phyloP scores from a whole-genome alignment of 1,140 invertebrate genomes.

The Cataglyphis hispanica region DNA sequence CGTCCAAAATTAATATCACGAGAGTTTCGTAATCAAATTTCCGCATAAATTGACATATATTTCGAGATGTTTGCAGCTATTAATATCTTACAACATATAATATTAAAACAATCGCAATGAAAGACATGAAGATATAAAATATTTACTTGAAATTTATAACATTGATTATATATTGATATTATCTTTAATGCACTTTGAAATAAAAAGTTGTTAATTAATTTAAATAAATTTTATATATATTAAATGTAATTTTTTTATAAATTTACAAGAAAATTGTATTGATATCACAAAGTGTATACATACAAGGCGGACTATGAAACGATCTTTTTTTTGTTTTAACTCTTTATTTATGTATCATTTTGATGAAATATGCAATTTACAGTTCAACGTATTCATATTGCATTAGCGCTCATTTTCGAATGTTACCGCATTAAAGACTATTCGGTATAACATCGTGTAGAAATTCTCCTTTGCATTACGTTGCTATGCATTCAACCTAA shows the following conservation, averaged over 20 bases:
- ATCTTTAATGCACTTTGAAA: background rate
- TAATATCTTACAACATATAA: background rate
- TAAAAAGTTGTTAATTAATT: background rate
- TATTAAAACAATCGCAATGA: background rate
- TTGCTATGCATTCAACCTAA: constrained; percentile 47
- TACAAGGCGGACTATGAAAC: background rate
- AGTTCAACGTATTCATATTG: background rate
- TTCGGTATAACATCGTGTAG: background rate
- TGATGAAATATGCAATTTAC: background rate
- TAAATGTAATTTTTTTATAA: background rate
- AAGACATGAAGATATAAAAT: background rate
- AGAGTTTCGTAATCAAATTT: background rate
- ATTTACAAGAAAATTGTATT: background rate
- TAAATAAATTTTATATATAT: constrained; percentile 10
- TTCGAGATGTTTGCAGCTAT: background rate
- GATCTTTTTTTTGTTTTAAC: background rate
- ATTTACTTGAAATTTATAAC: constrained; percentile 2
- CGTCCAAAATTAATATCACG: background rate
- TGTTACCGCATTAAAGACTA: background rate
- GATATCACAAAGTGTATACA: background rate
- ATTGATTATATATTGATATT: background rate
- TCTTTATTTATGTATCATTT: background rate
- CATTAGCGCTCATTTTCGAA: background rate
- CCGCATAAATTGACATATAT: background rate
- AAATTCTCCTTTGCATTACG: constrained; percentile 34